Base-by-base conservation (phyloP, 2,113 vertebrate species). In the Zeus faber region DNA sequence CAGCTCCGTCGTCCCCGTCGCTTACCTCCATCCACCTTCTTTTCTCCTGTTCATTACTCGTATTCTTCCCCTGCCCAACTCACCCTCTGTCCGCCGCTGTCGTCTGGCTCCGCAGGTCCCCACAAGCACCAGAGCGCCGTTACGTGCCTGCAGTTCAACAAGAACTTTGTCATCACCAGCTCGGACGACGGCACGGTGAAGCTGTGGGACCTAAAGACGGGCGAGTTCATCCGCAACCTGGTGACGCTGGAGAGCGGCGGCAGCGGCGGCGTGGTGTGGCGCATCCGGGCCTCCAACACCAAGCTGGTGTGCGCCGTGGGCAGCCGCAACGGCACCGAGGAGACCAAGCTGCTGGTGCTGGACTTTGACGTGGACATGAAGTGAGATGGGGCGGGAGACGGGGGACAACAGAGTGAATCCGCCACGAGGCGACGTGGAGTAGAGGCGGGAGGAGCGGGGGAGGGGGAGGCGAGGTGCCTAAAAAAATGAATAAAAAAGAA, bases 101-200 rank as follows among this genome's bases (percentile, higher is more conserved):
- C 48, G 17, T 65, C 17, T 39, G 13, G 22, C 62, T 58, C 74
- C 41, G 55, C 80, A 99, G 97, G 97, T 92, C 97, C 97, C 74
- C 95, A 98, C 89, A 99, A 98, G 87, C 97, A 99, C 93, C 97
- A 99, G 92, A 99, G 97, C 69, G 97, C 97, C 76, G 97, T 98
- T 83, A 99, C 97, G 77, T 99, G 97, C 92, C 96, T 99, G 91
- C 97, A 99, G 92, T 99, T 99, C 91, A 99, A 99, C 91, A 99
- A 99, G 93, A 99, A 98, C 92, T 99, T 99, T 90, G 97, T 99
- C 79, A 97, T 98, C 91, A 99, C 97, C 90, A 99, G 97, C 90
- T 99, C 97, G 67, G 97, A 99, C 72, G 97, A 99, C 64, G 97
- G 97, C 86, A 99, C 97, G 58, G 97, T 99, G 62, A 99, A 99